These are phyloP conservation scores for Agrilus planipennis DNA, from an alignment of 1,140 invertebrate species.

Conservation along the genomic window DNA sequence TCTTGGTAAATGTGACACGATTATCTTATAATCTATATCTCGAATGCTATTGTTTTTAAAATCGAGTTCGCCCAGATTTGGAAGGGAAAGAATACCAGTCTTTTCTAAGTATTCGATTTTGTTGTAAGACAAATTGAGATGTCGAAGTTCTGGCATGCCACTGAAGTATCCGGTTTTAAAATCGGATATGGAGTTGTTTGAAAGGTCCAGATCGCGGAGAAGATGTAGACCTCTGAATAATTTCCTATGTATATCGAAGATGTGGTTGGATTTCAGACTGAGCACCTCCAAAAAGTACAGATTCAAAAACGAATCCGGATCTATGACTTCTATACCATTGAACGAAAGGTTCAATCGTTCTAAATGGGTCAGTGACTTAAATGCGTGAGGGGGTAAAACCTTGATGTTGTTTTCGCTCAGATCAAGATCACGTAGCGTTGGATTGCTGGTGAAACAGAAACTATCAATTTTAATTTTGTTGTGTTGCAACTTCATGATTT, in stretches of 20 bases:
- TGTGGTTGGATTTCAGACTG: slow-evolving; percentile 19
- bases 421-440: slow-evolving; percentile 19
- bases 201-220: slow-evolving; percentile 16
- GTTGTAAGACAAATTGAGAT: slow-evolving; percentile 24
- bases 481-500: slow-evolving; percentile 34
- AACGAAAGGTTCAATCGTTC: slow-evolving; percentile 18
- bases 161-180: slow-evolving; percentile 20
- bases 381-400: slow-evolving; percentile 10
- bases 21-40: slow-evolving; percentile 23
- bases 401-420: slow-evolving; percentile 22
- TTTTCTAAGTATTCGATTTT: slow-evolving; percentile 16
- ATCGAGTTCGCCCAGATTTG: slow-evolving; percentile 25
- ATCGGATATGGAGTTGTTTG: slow-evolving; percentile 17
- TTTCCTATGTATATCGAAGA: slow-evolving; percentile 13
- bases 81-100: slow-evolving; percentile 22
- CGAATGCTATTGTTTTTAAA: slow-evolving; percentile 24
- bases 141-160: slow-evolving; percentile 21
- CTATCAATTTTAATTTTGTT: slow-evolving; percentile 21
- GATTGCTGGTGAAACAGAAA: slow-evolving; percentile 19
- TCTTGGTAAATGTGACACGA: slow-evolving; percentile 21
- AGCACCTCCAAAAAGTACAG: slow-evolving; percentile 21
- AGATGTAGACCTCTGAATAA: slow-evolving; percentile 14
- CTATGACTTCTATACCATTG: slow-evolving; percentile 37
- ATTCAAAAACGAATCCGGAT: slow-evolving; percentile 21
- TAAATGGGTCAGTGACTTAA: slow-evolving; percentile 16